Base-by-base conservation (phyloP, 2,797 vertebrate species). In the Tarsius wallacei region DNA sequence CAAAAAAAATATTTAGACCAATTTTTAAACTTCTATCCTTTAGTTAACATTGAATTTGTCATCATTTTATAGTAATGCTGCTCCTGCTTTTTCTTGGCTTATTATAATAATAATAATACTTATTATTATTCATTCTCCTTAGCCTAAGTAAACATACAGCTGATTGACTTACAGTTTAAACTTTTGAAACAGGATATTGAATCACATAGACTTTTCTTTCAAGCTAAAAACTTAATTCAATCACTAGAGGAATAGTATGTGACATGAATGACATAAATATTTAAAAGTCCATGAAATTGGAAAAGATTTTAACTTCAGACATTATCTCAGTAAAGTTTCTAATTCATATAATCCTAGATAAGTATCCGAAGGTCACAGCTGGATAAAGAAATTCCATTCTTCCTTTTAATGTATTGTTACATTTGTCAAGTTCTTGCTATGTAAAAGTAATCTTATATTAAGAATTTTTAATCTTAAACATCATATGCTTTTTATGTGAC, bases 291-390 rank as follows among this genome's bases (percentile, higher is more conserved):
- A 57, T 33, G 47, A 87, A 71, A 71, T 33, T 71, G 31, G 47
- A 64, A 71, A 61, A 53, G 2, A 70, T 91, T 87, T 76, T 91
- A 55, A 82, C 61, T 83, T 90, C 17, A 76, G 42, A 57, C 12
- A 63, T 33, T 61, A 61, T 53, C 31, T 66, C 53, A 61, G 26
- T 81, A 76, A 51, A 80, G 47, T 83, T 82, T 74, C 59, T 68
- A 76, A 61, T 76, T 95, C 24, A 74, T 90, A n/a, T 22, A 42
- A 66, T 93, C 51, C 15, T 86, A 74, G 31, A 80, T 76, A 76
- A 90, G 64, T 59, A 81, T 59, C 13, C 31, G 53, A 9, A 81
- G 21, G 26, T 80, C 26, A 15, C 33, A 17, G 4, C 31, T 68
- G 22, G 16, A 8, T 86, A 81, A 81, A 68, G n/a, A 86, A 93